Percentiles rank a stretch among this genome's conserved stretches.
Conservation (phyloP, 2,113 vertebrate genomes). For the Lates calcarifer region DNA sequence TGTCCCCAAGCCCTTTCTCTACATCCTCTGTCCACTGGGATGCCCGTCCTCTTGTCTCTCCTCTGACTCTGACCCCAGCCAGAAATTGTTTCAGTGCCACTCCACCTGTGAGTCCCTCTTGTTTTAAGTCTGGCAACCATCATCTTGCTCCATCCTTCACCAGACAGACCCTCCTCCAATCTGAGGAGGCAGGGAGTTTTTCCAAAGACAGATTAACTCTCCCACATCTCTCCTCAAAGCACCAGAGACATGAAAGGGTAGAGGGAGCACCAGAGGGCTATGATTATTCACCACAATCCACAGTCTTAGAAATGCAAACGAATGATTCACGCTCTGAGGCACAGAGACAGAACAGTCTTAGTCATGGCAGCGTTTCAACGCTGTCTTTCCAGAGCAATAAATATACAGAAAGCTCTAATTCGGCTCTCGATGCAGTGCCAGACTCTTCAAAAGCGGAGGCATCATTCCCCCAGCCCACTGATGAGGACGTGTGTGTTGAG, state of each 20-base stretch:
- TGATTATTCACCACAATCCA: conserved; percentile 58
- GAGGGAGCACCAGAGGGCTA: conserved; percentile 56
- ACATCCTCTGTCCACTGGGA: conserved; percentile 74
- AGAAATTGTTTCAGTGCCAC: background rate
- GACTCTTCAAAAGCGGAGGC: conserved; percentile 37
- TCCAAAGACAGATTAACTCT: conserved; percentile 60
- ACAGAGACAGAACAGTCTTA: conserved; percentile 46
- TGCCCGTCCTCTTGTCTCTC: conserved; percentile 50
- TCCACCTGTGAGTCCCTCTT: conserved; percentile 24
- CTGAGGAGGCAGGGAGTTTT: conserved; percentile 38
- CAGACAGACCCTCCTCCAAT: conserved; percentile 32
- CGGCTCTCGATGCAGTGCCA: conserved; percentile 12
- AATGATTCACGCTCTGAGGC: conserved; percentile 52
- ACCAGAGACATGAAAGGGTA: conserved; percentile 60
- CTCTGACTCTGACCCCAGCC: conserved; percentile 50
- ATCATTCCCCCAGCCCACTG: background rate
- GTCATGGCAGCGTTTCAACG: conserved; percentile 56
- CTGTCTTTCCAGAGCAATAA: conserved; percentile 39
- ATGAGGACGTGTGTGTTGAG: conserved; percentile 71
- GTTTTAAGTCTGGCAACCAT: conserved; percentile 18
- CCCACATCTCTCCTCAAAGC: conserved; percentile 63
- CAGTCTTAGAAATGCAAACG: conserved; percentile 53
- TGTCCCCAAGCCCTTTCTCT: conserved; percentile 50
- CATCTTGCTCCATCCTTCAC: conserved; percentile 19
- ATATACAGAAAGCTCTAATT: conserved; percentile 48